phyloP scores from a whole-genome alignment of 2,797 vertebrate species.

The Myripristis murdjan region DNA sequence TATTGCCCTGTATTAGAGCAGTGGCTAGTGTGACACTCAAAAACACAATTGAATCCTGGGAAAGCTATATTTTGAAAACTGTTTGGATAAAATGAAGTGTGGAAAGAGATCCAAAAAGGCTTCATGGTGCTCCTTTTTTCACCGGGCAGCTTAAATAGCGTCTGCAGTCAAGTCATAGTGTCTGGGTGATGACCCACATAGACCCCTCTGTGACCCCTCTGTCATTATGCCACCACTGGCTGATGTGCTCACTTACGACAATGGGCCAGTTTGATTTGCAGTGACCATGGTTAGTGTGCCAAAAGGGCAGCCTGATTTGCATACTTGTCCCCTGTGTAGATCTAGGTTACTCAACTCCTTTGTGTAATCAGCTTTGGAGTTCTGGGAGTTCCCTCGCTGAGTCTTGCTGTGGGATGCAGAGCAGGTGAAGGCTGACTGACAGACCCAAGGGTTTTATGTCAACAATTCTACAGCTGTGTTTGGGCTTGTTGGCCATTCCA shows the following conservation, averaged over 20 bases:
- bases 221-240: constrained; percentile 3
- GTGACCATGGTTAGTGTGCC: constrained; percentile 39
- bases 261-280: constrained; percentile 54
- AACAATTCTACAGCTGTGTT: constrained; percentile 66
- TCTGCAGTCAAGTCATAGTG: not conserved
- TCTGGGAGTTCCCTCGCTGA: constrained; percentile 19
- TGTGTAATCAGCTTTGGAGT: constrained; percentile 36
- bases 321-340: constrained; percentile 42
- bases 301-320: constrained; percentile 49
- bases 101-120: constrained; percentile 3
- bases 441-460: constrained; percentile 37
- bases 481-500: constrained; percentile 63
- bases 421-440: constrained; percentile 49
- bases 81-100: constrained; percentile 20
- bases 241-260: constrained; percentile 49
- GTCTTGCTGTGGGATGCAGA: constrained; percentile 22
- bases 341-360: constrained; percentile 17
- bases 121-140: not conserved
- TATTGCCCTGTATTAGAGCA: not conserved
- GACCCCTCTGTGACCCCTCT: constrained; percentile 36
- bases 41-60: not conserved
- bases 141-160: constrained; percentile 20
- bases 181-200: constrained; percentile 43
- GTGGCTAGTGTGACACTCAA: not conserved
- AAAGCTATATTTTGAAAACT: constrained; percentile 10